Evolutionary conservation across 2,797 vertebrate species (phyloP), one percentile per base, ranked within the genome.

Genomic region (Anomalospiza imberbis): DNA sequence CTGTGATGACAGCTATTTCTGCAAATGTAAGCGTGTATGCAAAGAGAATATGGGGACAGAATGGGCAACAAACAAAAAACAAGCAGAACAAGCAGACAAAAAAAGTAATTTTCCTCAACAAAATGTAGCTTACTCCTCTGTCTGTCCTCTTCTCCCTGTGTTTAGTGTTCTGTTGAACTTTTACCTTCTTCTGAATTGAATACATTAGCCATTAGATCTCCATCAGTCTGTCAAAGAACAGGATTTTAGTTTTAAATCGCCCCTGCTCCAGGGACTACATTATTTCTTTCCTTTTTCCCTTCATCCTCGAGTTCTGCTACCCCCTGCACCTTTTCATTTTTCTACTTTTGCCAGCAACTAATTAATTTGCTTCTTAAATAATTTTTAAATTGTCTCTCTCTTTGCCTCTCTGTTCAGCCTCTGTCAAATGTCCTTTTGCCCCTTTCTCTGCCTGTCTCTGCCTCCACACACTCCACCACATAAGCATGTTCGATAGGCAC

Each of bases 31-130:
- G 40, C 89, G 66, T 26, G 9, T 80, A 66, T 81, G 72, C 62
- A 84, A 93, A 91, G 31, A 85, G 47, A 91, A 85, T 50, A 91
- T 3, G 7, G 54, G 54, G 45, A 88, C 25, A 50, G 47, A 92
- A 77, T 31, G 18, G 67, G 38, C 54, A 68, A 58, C 47, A 94
- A 94, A 87, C 31, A 92, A 92, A 89, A 89, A n/a, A n/a, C n/a
- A n/a, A n/a, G n/a, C n/a, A n/a, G 84, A 80, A 0, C 17, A 78
- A 32, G 50, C 62, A 72, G n/a, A 72, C 38, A 77, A 88, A 95
- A 91, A 36, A 26, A 85, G 36, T 29, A 12, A 61, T 92, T 95
- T 92, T 85, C 42, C 31, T 45, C 42, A 67, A 60, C 3, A 1
- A 87, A 87, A 88, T 54, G 42, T 19, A 74, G 26, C 51, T 95